Evolutionary conservation across 2,888 invertebrate genomes (phyloP), one percentile per base, ranked within the genome.

Genomic region (Tachina lurida): DNA sequence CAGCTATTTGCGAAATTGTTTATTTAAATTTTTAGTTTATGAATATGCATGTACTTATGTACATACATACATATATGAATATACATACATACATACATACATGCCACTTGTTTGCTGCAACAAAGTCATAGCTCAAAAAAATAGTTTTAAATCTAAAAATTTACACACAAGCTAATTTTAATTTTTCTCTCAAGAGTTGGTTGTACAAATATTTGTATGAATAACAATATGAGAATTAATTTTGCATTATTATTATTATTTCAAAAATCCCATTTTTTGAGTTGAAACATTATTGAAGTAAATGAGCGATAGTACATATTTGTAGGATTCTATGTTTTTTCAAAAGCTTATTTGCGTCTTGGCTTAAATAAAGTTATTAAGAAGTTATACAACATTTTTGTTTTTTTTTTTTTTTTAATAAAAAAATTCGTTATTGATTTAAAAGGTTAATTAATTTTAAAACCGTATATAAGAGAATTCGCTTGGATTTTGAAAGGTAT

Each of bases 361-460:
- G 1, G 5, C 7, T 45, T 56, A 31, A 45, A 71, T 52, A 31
- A 63, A 54, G 45, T 62, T 71, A 56, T 79, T 79, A 70, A 78
- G 54, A 62, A 31, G 41, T 8, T 78, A 43, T 41, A 15, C 22
- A 60, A 45, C 12, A 2, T 47, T 54, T 63, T 75, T 19, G 10
- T 52, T 12, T 45, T 43, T 52, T 17, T 12, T 39, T 52, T 12
- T 45, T 43, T 52, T 17, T 12, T 39, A 39, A 12, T 10, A 54
- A 54, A 10, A 31, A 19, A 41, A 13, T 49, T 49, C 12, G 41
- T 74, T 52, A 75, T 63, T 43, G 63, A 65, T 65, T 75, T 75
- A 45, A 75, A 43, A 75, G 63, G 74, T 75, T 75, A 65, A 75
- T 75, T 75, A 52, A 68, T 31, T 58, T 10, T 3, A 52, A 62